Conservation (phyloP, 2,797 vertebrate species). For the Petrocephalus schoutedeni region DNA sequence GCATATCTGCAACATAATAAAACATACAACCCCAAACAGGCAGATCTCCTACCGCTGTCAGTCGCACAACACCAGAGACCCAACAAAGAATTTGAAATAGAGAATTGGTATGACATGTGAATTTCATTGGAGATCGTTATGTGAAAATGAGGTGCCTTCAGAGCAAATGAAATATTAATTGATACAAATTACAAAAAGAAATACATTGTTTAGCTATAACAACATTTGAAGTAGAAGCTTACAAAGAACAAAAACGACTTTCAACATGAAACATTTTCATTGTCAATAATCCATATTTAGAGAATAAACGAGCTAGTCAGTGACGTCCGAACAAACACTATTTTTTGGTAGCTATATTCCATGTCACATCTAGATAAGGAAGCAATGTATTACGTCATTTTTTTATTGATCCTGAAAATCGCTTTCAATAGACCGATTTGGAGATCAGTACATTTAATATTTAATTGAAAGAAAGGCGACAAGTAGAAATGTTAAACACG, state of each 20-base stretch:
- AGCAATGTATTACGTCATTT: neutral
- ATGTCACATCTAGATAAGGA: neutral
- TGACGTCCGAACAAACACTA: neutral
- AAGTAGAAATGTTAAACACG: neutral
- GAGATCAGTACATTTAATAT: neutral
- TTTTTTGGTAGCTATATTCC: neutral
- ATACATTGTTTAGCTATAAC: neutral
- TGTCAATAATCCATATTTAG: neutral
- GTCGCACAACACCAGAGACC: no score
- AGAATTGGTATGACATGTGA: neutral
- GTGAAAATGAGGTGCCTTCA: neutral
- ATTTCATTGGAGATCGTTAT: neutral
- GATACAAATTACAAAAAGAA: neutral
- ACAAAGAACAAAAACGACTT: neutral
- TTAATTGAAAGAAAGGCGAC: neutral
- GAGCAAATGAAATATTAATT: constrained; percentile 7
- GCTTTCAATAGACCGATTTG: neutral
- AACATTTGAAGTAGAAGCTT: neutral
- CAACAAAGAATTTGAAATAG: neutral
- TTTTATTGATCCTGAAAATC: constrained; percentile 6
- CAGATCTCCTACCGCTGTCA: neutral
- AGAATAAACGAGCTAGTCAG: neutral
- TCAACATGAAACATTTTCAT: neutral
- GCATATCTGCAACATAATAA: neutral
- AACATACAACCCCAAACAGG: neutral